These are phyloP conservation scores for Dolomedes plantarius DNA, from an alignment of 2,888 invertebrate species.

Conservation along the genomic window DNA sequence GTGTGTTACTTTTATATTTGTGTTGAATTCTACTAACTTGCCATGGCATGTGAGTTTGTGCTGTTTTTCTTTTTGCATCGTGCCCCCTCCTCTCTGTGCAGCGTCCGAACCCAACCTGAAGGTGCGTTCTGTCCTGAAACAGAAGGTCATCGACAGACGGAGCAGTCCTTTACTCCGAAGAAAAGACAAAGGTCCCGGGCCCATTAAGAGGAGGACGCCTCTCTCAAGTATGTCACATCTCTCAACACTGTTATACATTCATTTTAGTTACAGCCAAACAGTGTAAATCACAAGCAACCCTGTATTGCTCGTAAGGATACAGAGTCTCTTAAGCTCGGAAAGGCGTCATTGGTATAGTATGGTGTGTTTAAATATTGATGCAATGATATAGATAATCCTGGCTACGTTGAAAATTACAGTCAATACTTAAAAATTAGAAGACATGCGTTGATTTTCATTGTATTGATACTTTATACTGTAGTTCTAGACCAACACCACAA, in stretches of 20 bases:
- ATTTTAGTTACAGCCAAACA: too few species aligned
- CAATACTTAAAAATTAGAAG: too few species aligned
- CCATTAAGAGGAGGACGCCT: conserved; percentile 83
- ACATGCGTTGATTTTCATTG: too few species aligned
- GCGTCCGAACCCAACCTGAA: conserved; percentile 81
- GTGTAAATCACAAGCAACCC: too few species aligned
- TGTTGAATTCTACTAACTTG: conserved; percentile 4
- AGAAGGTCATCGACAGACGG: conserved; percentile 92
- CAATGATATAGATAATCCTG: too few species aligned
- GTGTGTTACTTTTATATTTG: neutral
- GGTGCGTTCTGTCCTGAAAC: conserved; percentile 80
- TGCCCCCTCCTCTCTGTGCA: conserved; percentile 46
- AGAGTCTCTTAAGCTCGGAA: too few species aligned
- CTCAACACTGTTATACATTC: neutral
- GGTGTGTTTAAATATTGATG: too few species aligned
- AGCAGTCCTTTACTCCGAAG: conserved; percentile 90
- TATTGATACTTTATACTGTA: too few species aligned
- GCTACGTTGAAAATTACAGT: too few species aligned
- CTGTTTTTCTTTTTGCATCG: conserved; percentile 16
- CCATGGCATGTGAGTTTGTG: conserved; percentile 39
- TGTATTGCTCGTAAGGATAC: too few species aligned
- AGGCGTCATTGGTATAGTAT: too few species aligned
- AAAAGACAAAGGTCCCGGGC: conserved; percentile 85
- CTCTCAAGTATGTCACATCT: conserved; percentile 73
- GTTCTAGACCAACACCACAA: too few species aligned